A percentile compares a stretch with the other conserved stretches of the same genome.
Conservation (phyloP, 1,140 invertebrate genomes). For the Neodiprion lecontei region DNA sequence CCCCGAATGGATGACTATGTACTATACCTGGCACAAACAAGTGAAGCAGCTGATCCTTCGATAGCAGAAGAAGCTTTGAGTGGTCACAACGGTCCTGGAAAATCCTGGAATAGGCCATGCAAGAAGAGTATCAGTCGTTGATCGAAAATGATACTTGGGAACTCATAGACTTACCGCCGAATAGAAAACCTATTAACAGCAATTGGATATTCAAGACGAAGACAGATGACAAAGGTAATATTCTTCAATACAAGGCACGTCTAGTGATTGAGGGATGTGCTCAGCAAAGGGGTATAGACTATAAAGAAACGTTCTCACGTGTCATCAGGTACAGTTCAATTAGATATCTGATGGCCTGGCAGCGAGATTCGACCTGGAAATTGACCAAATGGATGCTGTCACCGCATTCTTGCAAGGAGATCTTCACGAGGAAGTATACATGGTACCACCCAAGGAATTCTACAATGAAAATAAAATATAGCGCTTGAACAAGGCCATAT, state of each 20-base stretch:
- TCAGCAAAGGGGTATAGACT: conserved; percentile 35
- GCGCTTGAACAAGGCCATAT: conserved; percentile 45
- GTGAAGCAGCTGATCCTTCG: not conserved
- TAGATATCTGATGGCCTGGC: conserved; percentile 20
- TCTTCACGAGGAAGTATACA: conserved; percentile 51
- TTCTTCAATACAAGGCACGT: conserved; percentile 42
- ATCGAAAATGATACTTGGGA: conserved; percentile 42
- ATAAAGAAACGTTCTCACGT: conserved; percentile 33
- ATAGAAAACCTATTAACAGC: conserved; percentile 45
- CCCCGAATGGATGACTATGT: not conserved
- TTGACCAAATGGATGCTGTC: conserved; percentile 17
- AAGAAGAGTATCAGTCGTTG: conserved; percentile 17
- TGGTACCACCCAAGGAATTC: conserved; percentile 44
- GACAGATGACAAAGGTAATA: conserved; percentile 31
- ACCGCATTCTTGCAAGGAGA: conserved; percentile 45
- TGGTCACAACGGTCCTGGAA: not conserved
- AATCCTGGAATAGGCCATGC: not conserved
- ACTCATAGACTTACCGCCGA: conserved; percentile 40
- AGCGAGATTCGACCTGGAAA: conserved; percentile 14
- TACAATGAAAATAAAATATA: conserved; percentile 34
- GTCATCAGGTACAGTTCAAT: conserved; percentile 19
- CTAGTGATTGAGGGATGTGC: conserved; percentile 37
- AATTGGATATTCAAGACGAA: conserved; percentile 51
- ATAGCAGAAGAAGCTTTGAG: not conserved
- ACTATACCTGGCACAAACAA: not conserved